A percentile compares a stretch with the other conserved stretches of the same genome.
These are phyloP conservation scores for Serranus cabrilla DNA, from an alignment of 2,797 vertebrate genomes.

Conservation along the genomic window DNA sequence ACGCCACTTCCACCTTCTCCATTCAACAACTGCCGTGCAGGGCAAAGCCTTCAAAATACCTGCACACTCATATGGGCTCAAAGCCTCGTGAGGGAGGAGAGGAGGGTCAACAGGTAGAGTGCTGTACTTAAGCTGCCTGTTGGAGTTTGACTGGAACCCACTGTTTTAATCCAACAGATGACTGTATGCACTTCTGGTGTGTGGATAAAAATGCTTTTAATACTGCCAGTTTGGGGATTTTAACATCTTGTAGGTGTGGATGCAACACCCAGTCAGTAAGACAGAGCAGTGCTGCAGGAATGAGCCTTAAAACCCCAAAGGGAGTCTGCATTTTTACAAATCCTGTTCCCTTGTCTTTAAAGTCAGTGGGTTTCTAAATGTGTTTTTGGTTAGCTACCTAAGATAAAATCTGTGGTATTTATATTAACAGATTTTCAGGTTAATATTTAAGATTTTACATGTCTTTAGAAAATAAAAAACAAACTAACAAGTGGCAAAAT, in stretches of 20 bases:
- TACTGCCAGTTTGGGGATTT: neutral
- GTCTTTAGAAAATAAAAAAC: no score
- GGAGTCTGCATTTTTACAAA: no score
- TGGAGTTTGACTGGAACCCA: slow-evolving; percentile 33
- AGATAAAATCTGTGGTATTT: no score
- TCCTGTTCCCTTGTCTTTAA: no score
- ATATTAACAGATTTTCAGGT: no score
- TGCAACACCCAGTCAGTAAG: neutral
- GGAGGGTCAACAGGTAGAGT: slow-evolving; percentile 32
- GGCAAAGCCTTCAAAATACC: slow-evolving; percentile 59
- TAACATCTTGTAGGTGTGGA: neutral
- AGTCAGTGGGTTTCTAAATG: no score
- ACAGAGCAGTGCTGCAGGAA: neutral
- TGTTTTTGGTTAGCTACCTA: no score
- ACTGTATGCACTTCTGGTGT: slow-evolving; percentile 5
- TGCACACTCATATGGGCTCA: slow-evolving; percentile 32
- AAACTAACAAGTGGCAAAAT: no score
- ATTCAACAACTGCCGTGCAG: slow-evolving; percentile 52
- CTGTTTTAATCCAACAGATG: slow-evolving; percentile 40
- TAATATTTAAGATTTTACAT: no score
- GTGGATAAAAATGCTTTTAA: slow-evolving; percentile 13
- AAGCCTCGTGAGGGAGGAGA: slow-evolving; percentile 9
- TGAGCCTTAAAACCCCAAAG: no score
- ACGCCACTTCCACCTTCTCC: slow-evolving; percentile 70
- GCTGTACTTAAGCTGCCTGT: slow-evolving; percentile 2